Evolutionary conservation across 2,113 vertebrate species (phyloP), one percentile per base, ranked within the genome.

Genomic region (Litocranius walleri): DNA sequence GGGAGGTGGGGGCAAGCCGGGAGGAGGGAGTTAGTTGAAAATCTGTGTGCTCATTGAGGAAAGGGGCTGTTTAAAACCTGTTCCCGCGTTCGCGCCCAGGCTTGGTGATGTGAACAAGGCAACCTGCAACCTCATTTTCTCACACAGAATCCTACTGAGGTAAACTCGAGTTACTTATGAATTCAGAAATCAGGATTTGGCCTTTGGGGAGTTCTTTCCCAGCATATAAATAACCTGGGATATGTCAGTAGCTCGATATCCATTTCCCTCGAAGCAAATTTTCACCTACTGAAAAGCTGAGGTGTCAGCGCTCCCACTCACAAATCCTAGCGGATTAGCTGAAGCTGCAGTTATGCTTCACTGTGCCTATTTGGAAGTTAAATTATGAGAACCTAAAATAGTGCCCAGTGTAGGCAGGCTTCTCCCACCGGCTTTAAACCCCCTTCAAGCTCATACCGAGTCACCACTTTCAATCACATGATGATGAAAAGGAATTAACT

Each of bases 381-480:
- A 96, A 96, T 82, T 3, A 30, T 10, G 36, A 81, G 82, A 97
- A 80, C 7, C 86, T 94, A 93, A 97, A 98, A 89, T 78, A 96
- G 80, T 33, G 59, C 88, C 96, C 61, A 6, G 90, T 10, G 91
- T 83, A 62, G 97, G 94, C 92, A 91, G 78, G 17, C 52, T 71
- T 92, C 97, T 95, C 67, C 85, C 30, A 87, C 91, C 30, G 15
- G 93, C 64, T 64, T 17, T 50, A 71, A 80, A 71, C 57, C 1
- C 1, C 3, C 71, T 93, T 56, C 82, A 45, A 14, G 14, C 59
- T 74, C 45, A 91, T 57, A 45, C 74, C 52, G 62, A 91, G 27
- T 88, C 89, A 89, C 83, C 86, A n/a, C 90, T 93, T 40, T 19
- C 15, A 43, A 96, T 86, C 67, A 71, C 86, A 45, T 9, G 56